Evolutionary conservation across 2,888 invertebrate genomes (phyloP).

Genomic region (Enoplolaimus lenunculus): DNA sequence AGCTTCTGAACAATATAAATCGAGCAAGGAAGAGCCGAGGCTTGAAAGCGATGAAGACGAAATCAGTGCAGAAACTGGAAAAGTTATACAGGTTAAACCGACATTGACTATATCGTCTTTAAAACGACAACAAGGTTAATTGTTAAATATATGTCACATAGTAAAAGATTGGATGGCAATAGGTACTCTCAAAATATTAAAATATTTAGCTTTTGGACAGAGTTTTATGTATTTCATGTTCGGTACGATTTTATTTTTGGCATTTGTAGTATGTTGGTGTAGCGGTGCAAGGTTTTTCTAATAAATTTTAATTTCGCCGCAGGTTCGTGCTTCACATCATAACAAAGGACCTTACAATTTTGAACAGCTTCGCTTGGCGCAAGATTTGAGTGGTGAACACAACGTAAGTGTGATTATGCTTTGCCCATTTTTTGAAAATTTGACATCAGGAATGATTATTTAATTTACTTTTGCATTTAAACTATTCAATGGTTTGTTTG

Average conservation of each 20-base stretch:
- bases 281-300: too few relatives aligned
- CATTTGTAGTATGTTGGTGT: too few relatives aligned
- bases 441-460: not conserved
- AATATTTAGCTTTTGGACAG: too few relatives aligned
- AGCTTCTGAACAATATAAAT: not conserved
- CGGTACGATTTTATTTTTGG: too few relatives aligned
- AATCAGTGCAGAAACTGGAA: not conserved
- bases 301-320: not conserved
- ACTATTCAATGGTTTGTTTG: too few relatives aligned
- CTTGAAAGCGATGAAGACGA: not conserved
- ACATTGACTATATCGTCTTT: too few relatives aligned
- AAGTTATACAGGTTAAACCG: not conserved
- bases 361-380: conserved; percentile 70
- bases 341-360: conserved; percentile 96
- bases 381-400: conserved; percentile 66
- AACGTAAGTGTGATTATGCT: conserved; percentile 49
- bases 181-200: too few relatives aligned
- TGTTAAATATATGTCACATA: too few relatives aligned
- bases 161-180: too few relatives aligned
- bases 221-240: too few relatives aligned
- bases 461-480: not conserved
- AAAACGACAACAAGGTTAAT: too few relatives aligned
- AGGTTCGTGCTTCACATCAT: conserved; percentile 76
- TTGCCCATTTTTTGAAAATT: not conserved
- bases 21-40: not conserved